Evolutionary conservation across 2,797 vertebrate genomes (phyloP), one percentile per base, ranked within the genome.

Genomic region (Gambelia wislizenii): DNA sequence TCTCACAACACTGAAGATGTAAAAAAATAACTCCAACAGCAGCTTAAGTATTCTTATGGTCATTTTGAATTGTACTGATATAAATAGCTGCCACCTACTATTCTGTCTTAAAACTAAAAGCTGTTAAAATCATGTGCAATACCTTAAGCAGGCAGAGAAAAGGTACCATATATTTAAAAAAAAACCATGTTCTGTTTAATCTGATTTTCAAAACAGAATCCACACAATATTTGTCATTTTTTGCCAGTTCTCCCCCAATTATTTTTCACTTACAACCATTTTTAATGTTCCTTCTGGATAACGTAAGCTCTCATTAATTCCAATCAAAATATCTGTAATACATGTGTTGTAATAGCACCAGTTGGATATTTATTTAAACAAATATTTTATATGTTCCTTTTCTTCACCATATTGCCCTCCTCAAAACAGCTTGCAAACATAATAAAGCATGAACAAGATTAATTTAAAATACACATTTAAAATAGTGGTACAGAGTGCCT

Each of bases 281-380:
- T 77, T 64, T 33, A 4, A 22, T 30, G 54, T 47, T 9, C 39
- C 39, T 59, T 42, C 39, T 67, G n/a, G 22, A 33, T 84, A 49
- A 39, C 42, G 27, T 18, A 56, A 44, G 25, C 27, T 83, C 18
- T 84, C 36, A 39, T 52, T 77, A 39, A 87, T 76, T 27, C 13
- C 79, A n/a, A 59, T 87, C 80, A 54, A 80, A 20, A 87, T 64
- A 69, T 36, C 27, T 84, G n/a, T 25, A 69, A 84, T 6, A 84
- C 30, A 54, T 52, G 18, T 88, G 47, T 6, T 67, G 16, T 56
- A 20, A 1, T 87, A 22, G 30, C 6, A 13, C 39, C 9, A 18
- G 6, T 47, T 67, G 16, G 14, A 87, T 59, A 61, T 49, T 36
- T 74, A 75, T 49, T 69, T 69, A 49, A 84, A 14, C 39, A 84